A percentile compares a stretch with the other conserved stretches of the same genome.
Conservation (phyloP, 2,888 invertebrate species). For the Ophraella communa region DNA sequence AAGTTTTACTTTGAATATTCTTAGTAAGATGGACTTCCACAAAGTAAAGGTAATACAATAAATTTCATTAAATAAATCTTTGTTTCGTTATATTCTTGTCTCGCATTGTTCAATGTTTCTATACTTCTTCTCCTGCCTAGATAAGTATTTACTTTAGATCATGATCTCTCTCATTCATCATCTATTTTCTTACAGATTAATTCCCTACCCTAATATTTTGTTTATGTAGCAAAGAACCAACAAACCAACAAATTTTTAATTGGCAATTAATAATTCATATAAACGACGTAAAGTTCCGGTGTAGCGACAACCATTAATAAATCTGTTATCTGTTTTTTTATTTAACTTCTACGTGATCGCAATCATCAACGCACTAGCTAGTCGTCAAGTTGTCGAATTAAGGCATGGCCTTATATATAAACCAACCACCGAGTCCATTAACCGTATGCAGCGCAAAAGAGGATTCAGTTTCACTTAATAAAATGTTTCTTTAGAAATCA, state of each 20-base stretch:
- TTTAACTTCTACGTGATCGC: background rate
- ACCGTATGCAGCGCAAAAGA: background rate
- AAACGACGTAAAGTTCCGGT: background rate
- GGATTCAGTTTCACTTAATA: slow-evolving; percentile 19
- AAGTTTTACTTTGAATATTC: too few relatives aligned
- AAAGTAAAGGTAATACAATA: too few relatives aligned
- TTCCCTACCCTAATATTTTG: too few relatives aligned
- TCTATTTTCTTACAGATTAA: too few relatives aligned
- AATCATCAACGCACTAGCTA: background rate
- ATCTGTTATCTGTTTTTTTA: background rate
- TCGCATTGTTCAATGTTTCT: too few relatives aligned
- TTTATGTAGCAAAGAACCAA: too few relatives aligned
- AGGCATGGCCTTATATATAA: slow-evolving; percentile 13
- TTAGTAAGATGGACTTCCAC: too few relatives aligned
- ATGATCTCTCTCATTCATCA: too few relatives aligned
- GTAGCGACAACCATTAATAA: background rate
- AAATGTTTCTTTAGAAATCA: slow-evolving; percentile 25
- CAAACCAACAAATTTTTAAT: background rate
- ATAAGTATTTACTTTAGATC: too few relatives aligned
- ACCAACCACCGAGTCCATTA: background rate
- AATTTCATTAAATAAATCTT: too few relatives aligned
- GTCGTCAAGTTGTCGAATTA: slow-evolving; percentile 1
- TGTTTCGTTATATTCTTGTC: too few relatives aligned
- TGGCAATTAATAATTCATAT: background rate
- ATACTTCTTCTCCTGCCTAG: too few relatives aligned